These are phyloP conservation scores for Hypolimnas misippus DNA, from an alignment of 2,888 invertebrate genomes.

Conservation along the genomic window DNA sequence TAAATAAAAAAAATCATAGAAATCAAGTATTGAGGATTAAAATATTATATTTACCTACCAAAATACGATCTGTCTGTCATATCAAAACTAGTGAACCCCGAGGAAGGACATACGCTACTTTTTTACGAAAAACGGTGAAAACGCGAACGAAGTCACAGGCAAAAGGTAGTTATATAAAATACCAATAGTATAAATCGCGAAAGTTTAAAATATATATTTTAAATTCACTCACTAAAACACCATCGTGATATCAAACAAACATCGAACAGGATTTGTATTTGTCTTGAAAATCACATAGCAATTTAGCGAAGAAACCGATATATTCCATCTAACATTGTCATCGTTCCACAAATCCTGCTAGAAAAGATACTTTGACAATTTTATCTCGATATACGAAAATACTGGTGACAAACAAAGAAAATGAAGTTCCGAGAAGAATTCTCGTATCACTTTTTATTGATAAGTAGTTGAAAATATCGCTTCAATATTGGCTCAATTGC, in stretches of 20 bases:
- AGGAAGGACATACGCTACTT: no score
- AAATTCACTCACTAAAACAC: neutral
- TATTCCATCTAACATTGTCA: conserved; percentile 63
- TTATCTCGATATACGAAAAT: conserved; percentile 63
- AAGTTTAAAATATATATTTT: neutral
- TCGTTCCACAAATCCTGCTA: conserved; percentile 58
- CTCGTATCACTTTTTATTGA: conserved; percentile 36
- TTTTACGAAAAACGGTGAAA: no score
- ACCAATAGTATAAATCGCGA: no score
- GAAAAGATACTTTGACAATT: conserved; percentile 57
- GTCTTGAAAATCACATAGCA: conserved; percentile 34
- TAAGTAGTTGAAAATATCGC: conserved; percentile 31
- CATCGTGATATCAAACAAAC: neutral
- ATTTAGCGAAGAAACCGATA: conserved; percentile 58
- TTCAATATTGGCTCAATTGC: conserved; percentile 8
- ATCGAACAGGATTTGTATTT: conserved; percentile 7
- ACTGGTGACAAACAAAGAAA: conserved; percentile 58
- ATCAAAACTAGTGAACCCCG: no score
- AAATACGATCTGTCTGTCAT: no score
- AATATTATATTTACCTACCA: no score
- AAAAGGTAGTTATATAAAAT: no score
- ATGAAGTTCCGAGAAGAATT: conserved; percentile 45
- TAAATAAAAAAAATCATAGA: no score
- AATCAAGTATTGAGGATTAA: no score
- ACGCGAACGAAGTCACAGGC: no score